phyloP scores from a whole-genome alignment of 2,797 vertebrate species.

The Apogon talboti region DNA sequence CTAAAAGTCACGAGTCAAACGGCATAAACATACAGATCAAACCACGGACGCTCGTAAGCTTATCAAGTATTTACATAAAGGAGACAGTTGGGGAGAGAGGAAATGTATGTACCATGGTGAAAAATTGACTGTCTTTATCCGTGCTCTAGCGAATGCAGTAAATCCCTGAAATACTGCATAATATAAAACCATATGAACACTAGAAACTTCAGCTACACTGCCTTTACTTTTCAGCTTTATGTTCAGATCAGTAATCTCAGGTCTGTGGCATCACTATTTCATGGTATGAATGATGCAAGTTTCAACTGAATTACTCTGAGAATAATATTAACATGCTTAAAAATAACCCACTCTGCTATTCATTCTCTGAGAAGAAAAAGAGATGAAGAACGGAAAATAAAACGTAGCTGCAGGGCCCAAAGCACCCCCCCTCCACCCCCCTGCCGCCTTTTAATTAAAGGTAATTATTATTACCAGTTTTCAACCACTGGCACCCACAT shows the following conservation, averaged over 20 bases:
- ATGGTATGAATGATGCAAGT: conserved; percentile 21
- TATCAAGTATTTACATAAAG: too few relatives aligned
- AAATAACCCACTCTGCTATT: conserved; percentile 46
- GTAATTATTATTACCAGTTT: conserved; percentile 67
- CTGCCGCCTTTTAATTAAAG: conserved; percentile 71
- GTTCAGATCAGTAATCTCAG: not conserved
- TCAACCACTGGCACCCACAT: conserved; percentile 46
- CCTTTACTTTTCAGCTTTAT: not conserved
- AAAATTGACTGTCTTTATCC: not conserved
- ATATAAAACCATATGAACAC: not conserved
- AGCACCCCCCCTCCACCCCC: conserved; percentile 8
- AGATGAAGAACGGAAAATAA: conserved; percentile 31
- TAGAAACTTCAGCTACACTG: not conserved
- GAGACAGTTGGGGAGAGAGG: too few relatives aligned
- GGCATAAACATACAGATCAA: not conserved
- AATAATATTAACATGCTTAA: conserved; percentile 28
- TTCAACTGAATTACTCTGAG: conserved; percentile 23
- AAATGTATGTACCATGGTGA: too few relatives aligned
- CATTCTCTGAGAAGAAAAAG: conserved; percentile 42
- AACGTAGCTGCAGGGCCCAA: conserved; percentile 20
- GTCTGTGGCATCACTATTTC: conserved; percentile 1
- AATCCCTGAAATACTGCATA: not conserved
- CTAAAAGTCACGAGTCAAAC: too few relatives aligned
- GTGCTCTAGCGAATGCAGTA: not conserved
- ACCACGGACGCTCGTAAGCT: not conserved